These are phyloP conservation scores for Botia kubotai DNA, from an alignment of 2,797 vertebrate genomes.

Conservation along the genomic window DNA sequence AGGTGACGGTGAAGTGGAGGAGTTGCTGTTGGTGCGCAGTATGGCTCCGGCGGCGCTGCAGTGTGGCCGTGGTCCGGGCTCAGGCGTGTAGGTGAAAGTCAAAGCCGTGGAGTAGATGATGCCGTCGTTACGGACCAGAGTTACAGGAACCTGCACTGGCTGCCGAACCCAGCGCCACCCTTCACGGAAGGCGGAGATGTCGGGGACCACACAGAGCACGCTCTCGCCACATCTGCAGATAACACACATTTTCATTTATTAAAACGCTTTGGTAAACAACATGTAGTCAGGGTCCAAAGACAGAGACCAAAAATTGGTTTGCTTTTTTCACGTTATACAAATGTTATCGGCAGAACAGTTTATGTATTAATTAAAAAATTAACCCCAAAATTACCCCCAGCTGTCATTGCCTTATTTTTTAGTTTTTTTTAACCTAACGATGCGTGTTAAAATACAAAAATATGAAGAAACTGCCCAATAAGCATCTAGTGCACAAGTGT, in stretches of 20 bases:
- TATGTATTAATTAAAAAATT: too few species aligned
- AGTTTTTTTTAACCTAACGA: too few species aligned
- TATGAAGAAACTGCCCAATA: too few species aligned
- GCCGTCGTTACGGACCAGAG: conserved; percentile 95
- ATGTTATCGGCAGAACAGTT: too few species aligned
- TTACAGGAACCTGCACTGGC: conserved; percentile 97
- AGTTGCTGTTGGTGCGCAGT: conserved; percentile 84
- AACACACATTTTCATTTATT: neutral
- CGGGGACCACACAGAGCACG: conserved; percentile 96
- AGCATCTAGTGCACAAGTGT: too few species aligned
- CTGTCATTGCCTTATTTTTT: too few species aligned
- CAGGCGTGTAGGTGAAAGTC: conserved; percentile 98
- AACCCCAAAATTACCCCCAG: too few species aligned
- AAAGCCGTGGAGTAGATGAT: conserved; percentile 98
- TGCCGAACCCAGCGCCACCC: conserved; percentile 98
- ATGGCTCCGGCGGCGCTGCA: conserved; percentile 95
- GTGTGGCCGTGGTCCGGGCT: conserved; percentile 94
- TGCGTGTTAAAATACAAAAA: too few species aligned
- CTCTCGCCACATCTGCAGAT: conserved; percentile 91
- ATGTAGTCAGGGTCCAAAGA: neutral
- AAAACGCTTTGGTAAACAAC: neutral
- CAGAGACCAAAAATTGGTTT: neutral
- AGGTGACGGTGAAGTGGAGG: conserved; percentile 72
- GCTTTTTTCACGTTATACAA: too few species aligned
- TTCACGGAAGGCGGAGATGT: conserved; percentile 98